Conservation (phyloP, 2,888 invertebrate species). For the Acholoe squamosa region DNA sequence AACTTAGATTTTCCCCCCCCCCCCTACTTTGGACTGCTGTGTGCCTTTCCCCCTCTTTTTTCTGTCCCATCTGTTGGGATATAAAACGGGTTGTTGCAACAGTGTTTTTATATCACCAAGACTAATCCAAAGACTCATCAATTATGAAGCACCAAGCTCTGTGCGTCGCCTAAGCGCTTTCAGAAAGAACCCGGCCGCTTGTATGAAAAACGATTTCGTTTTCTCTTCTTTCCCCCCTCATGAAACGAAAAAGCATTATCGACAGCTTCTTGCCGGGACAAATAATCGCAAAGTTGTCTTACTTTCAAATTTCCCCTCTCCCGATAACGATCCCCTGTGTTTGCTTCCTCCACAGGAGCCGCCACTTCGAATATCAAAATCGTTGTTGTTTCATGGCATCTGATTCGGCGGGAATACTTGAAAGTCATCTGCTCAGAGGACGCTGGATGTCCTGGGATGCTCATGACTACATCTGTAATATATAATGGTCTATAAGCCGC, state of each 20-base stretch:
- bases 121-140: slow-evolving; percentile 55
- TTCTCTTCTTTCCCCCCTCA: background rate
- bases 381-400: slow-evolving; percentile 1
- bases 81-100: slow-evolving; percentile 34
- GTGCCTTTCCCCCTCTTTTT: no score
- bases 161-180: slow-evolving; percentile 17
- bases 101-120: background rate
- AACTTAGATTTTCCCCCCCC: no score
- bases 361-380: slow-evolving; percentile 44
- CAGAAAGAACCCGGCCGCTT: background rate
- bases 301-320: background rate
- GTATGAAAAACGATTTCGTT: slow-evolving; percentile 22
- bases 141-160: slow-evolving; percentile 49
- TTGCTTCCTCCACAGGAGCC: background rate
- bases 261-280: background rate
- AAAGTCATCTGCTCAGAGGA: background rate
- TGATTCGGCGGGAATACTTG: background rate
- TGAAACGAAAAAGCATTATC: background rate
- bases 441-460: background rate
- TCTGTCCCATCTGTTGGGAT: slow-evolving; percentile 25
- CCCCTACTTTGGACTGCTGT: no score
- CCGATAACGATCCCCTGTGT: slow-evolving; percentile 34
- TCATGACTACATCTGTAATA: no score
- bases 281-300: slow-evolving; percentile 23
- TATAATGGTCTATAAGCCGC: no score